Conservation (phyloP, 2,797 vertebrate species). For the Pangasius mekongensis region DNA sequence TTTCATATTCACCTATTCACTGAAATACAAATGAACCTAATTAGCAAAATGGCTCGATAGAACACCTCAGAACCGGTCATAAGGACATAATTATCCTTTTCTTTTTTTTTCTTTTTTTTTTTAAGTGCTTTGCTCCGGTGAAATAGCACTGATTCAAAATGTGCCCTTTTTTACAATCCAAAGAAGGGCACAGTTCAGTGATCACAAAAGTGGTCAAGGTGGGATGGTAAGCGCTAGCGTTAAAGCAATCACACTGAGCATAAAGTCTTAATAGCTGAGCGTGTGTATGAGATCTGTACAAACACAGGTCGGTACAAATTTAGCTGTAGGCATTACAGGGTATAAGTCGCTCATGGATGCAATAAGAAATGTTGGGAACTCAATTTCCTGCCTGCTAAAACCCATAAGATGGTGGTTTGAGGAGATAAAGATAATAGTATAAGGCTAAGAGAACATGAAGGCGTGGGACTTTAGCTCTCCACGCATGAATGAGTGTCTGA, state of each 20-base stretch:
- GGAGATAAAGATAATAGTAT: constrained; percentile 41
- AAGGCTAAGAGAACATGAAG: background rate
- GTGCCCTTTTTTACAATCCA: background rate
- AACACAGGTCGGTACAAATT: constrained; percentile 10
- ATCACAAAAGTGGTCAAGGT: background rate
- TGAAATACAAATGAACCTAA: constrained; percentile 57
- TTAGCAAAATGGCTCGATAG: constrained; percentile 60
- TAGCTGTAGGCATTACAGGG: constrained; percentile 18
- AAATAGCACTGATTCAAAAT: constrained; percentile 14
- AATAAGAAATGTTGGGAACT: constrained; percentile 39
- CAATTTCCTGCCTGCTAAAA: constrained; percentile 46
- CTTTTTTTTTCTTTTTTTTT: background rate
- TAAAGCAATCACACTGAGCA: background rate
- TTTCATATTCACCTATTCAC: constrained; percentile 44
- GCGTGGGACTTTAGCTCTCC: background rate
- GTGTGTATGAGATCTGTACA: background rate
- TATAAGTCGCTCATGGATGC: constrained; percentile 10
- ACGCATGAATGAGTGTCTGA: background rate
- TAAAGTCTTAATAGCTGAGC: background rate
- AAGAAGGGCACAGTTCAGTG: background rate
- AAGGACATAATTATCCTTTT: constrained; percentile 25
- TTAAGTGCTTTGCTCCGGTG: background rate
- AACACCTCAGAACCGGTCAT: constrained; percentile 23
- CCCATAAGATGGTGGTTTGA: constrained; percentile 21
- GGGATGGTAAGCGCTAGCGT: background rate